Base-by-base conservation (phyloP, 2,888 invertebrate genomes). In the Hirudinaria manillensis region DNA sequence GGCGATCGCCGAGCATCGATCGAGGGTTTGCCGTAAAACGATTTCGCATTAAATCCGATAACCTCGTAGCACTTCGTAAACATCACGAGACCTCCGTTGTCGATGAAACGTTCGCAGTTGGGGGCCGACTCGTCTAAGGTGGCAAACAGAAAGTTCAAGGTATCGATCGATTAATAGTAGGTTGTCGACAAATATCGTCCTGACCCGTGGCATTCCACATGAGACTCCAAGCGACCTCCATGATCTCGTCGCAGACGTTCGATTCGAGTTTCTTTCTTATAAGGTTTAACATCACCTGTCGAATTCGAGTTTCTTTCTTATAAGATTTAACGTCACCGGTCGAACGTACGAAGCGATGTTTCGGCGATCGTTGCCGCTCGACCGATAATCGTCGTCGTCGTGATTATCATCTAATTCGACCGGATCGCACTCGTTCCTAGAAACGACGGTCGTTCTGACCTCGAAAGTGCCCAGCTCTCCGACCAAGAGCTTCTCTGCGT, bases 211-310 rank as follows among this genome's bases (percentile, higher is more conserved):
- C 86, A 86, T 97, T 98, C 97, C 97, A 98, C 92, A 98, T 92
- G n/a, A 95, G 94, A 76, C 95, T 95, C 98, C 98, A 98, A 3
- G 96, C 94, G 24, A 95, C 94, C 87, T 97, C 96, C 87, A 98
- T 89, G 27, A 96, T 93, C 85, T 98, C 97, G 85, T 98, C 97
- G 83, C 94, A 95, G 61, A 91, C 87, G 76, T 89, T 89, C 55
- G 90, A 88, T 76, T 89, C 89, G 77, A 94, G 87, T 72, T 94
- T 90, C 82, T 92, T 91, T 75, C 90, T 89, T 78, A 98, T 95
- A 80, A 97, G 88, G 81, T 90, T 89, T 81, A 97, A 86, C 93
- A 98, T 95, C 86, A 90, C 90, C 90, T 92, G 84, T 38, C 19
- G 65, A 29, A 27, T 13, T 19, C 10, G 24, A 13, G n/a, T 19